Evolutionary conservation across 1,140 invertebrate genomes (phyloP), one percentile per base, ranked within the genome.

Genomic region (Andrena cerasifolii): DNA sequence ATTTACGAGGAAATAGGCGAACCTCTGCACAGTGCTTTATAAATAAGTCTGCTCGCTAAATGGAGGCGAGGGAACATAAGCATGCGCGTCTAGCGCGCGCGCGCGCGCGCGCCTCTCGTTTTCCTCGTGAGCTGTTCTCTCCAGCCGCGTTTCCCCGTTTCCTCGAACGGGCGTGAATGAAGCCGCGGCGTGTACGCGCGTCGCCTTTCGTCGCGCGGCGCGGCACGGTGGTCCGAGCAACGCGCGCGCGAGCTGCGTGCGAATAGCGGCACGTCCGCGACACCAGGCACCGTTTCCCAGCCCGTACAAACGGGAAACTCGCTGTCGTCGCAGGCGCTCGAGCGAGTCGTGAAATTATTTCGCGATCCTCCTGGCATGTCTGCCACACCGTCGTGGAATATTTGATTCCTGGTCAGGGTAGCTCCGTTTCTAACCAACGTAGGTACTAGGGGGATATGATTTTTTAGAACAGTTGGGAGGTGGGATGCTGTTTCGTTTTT

Each of bases 181-280:
- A 77, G 66, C 31, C 56, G 58, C 33, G 31, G 26, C 33, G 40
- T 21, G 4, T 3, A 40, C 36, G 36, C 36, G 26, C 21, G 43
- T 33, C 31, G 31, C 62, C 33, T 74, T 54, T 65, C n/a, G 49
- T 26, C 26, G 28, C 40, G 33, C 59, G 24, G 45, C 3, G 6
- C 3, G 5, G 51, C n/a, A 53, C 47, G 12, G 12, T 3, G 10
- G 53, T 4, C 3, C 31, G 18, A 0, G 31, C 16, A 18, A 18
- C 12, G 31, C 14, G 33, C 8, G 31, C 71, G 47, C 56, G 70
- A 51, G 47, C 36, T 24, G 45, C 31, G 12, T 54, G 61, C 72
- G 73, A 76, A 68, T 68, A 49, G 63, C 73, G 65, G 65, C 73
- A 67, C 73, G 63, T 68, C 49, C 73, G 63, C 73, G 63, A 68